phyloP scores from a whole-genome alignment of 2,113 vertebrate genomes.

The Spea multiplicata region DNA sequence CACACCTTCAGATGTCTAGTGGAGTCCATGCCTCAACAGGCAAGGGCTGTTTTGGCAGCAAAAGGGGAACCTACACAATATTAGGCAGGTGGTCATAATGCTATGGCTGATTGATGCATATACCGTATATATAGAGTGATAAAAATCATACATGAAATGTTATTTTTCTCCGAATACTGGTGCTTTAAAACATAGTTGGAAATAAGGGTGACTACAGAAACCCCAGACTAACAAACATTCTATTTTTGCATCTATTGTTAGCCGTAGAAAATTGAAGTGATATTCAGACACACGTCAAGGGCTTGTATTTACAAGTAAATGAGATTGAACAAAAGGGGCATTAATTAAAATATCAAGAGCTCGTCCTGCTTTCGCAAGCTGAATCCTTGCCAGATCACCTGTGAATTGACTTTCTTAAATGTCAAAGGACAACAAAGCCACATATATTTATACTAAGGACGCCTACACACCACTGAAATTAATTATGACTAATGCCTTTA shows the following conservation, averaged over 20 bases:
- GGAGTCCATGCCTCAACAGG: no score
- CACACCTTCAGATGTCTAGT: no score
- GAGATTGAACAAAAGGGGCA: conserved; percentile 28
- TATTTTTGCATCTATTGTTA: neutral
- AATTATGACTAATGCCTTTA: conserved; percentile 12
- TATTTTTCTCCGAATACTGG: neutral
- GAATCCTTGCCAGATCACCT: conserved; percentile 27
- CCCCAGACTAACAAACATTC: neutral
- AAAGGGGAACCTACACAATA: no score
- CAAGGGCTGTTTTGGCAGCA: no score
- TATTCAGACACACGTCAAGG: neutral
- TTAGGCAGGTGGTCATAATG: no score
- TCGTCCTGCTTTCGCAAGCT: conserved; percentile 20
- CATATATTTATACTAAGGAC: conserved; percentile 22
- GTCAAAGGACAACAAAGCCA: conserved; percentile 38
- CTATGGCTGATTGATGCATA: no score
- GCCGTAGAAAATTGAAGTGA: neutral
- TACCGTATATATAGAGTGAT: no score
- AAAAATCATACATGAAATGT: no score
- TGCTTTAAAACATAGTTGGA: neutral
- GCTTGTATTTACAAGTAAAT: conserved; percentile 14
- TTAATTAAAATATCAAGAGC: conserved; percentile 41
- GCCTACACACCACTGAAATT: conserved; percentile 38
- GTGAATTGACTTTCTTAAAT: conserved; percentile 38
- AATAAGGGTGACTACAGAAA: neutral